Base-by-base conservation (phyloP, 2,797 vertebrate genomes). In the Halcyon leucocephala region DNA sequence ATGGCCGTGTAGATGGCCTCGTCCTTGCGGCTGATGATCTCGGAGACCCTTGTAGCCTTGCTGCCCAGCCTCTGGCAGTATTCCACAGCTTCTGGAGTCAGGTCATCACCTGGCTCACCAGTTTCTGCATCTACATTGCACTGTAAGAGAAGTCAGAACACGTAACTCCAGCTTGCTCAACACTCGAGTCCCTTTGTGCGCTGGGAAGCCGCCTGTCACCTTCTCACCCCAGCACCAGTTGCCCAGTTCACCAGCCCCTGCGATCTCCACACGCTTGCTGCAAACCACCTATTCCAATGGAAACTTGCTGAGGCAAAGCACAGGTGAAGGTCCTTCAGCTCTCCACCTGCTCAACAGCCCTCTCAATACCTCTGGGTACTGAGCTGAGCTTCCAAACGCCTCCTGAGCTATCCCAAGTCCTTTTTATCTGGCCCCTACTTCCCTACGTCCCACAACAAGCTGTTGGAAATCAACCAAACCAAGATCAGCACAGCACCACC, bases 41-140 rank as follows among this genome's bases (percentile, higher is more conserved):
- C 98, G 0, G 99, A 98, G 58, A 99, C 98, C 0, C 89, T 98
- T 0, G 97, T 98, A 41, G 98, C 98, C 5, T 77, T 97, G 98
- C 99, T 99, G 97, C 99, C 99, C 95, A 99, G 61, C 18, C 88
- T 97, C 65, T 31, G 97, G 82, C 99, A 99, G 82, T 98, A 93
- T 19, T 98, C 98, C 9, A 99, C 11, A 0, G 97, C 98, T 37
- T 99, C 99, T 0, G 95, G 61, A 1, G 96, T 96, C 70, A 99
- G 98, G 3, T 98, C 98, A 6, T 99, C 99, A 82, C 98, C 97
- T 0, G 99, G 99, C 8, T 97, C 96, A 0, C 99, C 99, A 0
- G 97, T 98, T 1, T 98, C 98, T 1, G 2, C 2, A 9, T 99
- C 97, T 3, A 98, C 44, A 3, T 98, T 81, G 89, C 98, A 98